Evolutionary conservation across 37 sponge, comb jelly and placozoan species (phyloP).

Genomic region (Cliona cf. orientalis): DNA sequence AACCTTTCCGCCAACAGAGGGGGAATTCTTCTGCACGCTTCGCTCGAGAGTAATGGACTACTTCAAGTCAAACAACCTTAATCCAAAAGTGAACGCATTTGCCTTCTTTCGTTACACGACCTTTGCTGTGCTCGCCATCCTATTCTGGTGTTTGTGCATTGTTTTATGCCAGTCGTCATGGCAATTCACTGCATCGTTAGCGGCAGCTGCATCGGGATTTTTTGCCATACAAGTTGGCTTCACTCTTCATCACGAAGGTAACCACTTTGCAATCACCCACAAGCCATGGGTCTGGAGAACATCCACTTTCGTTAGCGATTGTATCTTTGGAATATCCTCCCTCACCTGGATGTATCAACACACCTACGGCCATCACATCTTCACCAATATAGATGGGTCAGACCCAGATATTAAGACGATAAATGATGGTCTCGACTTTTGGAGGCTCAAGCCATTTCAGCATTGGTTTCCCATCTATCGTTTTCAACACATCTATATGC

Average conservation of each 20-base stretch:
- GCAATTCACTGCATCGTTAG: too few species aligned
- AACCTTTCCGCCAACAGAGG: background rate
- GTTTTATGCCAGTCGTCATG: too few species aligned
- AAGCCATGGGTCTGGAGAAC: constrained; percentile 41
- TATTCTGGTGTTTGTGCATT: constrained; percentile 3
- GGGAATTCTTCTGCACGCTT: constrained; percentile 26
- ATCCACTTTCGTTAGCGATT: background rate
- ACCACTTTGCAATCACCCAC: constrained; percentile 46
- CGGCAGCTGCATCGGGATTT: too few species aligned
- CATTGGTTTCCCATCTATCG: constrained; percentile 37
- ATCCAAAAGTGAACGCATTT: constrained; percentile 1
- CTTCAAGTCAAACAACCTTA: constrained; percentile 42
- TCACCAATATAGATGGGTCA: constrained; percentile 41
- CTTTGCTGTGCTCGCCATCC: background rate
- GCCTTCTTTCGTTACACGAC: background rate
- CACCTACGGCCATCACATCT: constrained; percentile 46
- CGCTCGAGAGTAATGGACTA: background rate
- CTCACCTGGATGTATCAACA: constrained; percentile 37
- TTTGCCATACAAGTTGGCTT: constrained; percentile 9
- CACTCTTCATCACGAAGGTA: constrained; percentile 25
- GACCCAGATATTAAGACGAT: constrained; percentile 59
- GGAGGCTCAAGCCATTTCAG: constrained; percentile 39
- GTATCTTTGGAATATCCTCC: constrained; percentile 6
- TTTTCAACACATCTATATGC: constrained; percentile 58
- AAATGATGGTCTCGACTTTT: constrained; percentile 18